Evolutionary conservation across 2,797 vertebrate genomes (phyloP).

Genomic region (Melanotaenia pygmaea): DNA sequence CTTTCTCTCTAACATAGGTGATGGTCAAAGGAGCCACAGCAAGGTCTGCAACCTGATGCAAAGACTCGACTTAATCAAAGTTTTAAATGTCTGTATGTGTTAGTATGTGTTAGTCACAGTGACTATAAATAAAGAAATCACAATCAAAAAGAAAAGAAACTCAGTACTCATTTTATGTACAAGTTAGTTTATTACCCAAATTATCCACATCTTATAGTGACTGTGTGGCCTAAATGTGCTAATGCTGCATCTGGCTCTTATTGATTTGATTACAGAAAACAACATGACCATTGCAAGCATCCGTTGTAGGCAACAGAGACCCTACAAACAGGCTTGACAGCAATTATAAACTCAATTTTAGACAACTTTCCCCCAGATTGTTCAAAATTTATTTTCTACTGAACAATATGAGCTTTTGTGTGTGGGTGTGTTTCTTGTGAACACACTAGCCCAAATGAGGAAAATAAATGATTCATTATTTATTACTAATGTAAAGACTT

Average conservation of each 20-base stretch:
- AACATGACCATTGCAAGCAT: background rate
- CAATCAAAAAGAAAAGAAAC: background rate
- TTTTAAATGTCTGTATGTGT: background rate
- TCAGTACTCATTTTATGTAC: background rate
- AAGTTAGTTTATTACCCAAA: background rate
- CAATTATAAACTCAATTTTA: background rate
- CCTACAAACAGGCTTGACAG: background rate
- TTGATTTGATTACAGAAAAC: background rate
- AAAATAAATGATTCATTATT: too few species aligned
- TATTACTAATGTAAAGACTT: too few species aligned
- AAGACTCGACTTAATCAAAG: background rate
- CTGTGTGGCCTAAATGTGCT: background rate
- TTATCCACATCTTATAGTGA: too few species aligned
- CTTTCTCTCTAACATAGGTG: conserved; percentile 96
- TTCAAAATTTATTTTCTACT: conserved; percentile 9
- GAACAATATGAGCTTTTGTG: background rate
- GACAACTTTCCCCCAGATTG: background rate
- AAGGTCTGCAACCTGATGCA: conserved; percentile 91
- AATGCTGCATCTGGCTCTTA: background rate
- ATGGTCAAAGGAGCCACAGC: conserved; percentile 97
- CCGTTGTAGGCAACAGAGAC: background rate
- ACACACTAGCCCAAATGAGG: too few species aligned
- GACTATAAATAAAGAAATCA: background rate
- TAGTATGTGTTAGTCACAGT: too few species aligned
- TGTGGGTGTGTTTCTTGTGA: too few species aligned